Percentiles rank a stretch among this genome's conserved stretches.
Conservation (phyloP, 2,797 vertebrate species). For the Catamblyrhynchus diadema region DNA sequence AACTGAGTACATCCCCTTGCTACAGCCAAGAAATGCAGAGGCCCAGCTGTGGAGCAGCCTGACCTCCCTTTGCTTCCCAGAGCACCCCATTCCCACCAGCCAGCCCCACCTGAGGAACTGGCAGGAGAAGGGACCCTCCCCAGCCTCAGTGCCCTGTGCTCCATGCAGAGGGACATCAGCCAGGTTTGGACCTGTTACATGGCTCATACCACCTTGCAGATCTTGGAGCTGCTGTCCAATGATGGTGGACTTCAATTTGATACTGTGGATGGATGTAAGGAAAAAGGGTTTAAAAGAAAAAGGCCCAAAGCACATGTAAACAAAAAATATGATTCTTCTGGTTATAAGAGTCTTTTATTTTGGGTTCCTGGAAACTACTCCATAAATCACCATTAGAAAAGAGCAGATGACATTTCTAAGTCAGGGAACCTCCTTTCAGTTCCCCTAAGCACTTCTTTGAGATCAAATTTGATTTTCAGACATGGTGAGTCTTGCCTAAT, state of each 20-base stretch:
- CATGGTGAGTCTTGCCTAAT: neutral
- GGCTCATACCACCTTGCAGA: fast-evolving
- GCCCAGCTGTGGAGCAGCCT: neutral
- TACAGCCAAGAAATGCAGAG: neutral
- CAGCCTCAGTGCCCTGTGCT: neutral
- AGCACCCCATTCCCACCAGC: fast-evolving
- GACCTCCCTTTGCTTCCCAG: neutral
- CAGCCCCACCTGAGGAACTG: fast-evolving
- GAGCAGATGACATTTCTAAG: neutral
- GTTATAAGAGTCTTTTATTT: neutral
- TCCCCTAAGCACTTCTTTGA: neutral
- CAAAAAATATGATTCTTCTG: neutral
- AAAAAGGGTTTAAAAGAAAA: neutral
- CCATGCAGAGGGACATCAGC: neutral
- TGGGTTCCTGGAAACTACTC: neutral
- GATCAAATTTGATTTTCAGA: neutral
- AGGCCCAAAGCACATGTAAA: neutral
- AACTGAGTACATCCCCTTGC: neutral
- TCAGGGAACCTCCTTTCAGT: neutral
- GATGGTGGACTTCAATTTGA: neutral
- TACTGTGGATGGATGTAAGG: neutral
- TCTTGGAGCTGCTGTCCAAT: neutral
- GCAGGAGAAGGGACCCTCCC: neutral
- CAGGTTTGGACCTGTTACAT: neutral
- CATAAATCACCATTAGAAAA: neutral